A percentile compares a stretch with the other conserved stretches of the same genome.
These are phyloP conservation scores for Dunckerocampus dactyliophorus DNA, from an alignment of 2,113 vertebrate genomes.

Conservation along the genomic window DNA sequence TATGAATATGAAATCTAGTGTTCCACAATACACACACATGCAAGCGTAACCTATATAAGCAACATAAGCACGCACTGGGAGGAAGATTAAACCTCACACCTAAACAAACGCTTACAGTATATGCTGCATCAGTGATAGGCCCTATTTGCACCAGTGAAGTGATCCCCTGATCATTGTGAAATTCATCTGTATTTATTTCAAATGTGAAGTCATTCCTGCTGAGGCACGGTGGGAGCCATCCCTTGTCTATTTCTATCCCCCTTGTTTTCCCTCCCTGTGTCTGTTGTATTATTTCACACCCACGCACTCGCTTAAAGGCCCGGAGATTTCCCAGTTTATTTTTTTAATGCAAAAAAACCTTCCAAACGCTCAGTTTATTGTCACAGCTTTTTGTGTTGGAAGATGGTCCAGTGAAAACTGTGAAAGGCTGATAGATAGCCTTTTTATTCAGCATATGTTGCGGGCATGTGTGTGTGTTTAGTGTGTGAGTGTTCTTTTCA, in stretches of 20 bases:
- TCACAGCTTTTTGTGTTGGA: constrained; percentile 52
- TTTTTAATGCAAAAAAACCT: constrained; percentile 26
- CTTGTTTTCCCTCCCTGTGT: constrained; percentile 6
- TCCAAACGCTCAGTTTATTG: constrained; percentile 16
- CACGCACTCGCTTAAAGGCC: constrained; percentile 26
- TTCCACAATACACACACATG: not conserved
- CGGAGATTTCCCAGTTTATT: constrained; percentile 42
- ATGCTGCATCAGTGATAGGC: constrained; percentile 3
- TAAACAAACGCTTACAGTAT: constrained; percentile 2
- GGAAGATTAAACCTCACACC: constrained; percentile 33
- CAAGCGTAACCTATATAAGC: constrained; percentile 13
- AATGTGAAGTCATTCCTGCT: constrained; percentile 41
- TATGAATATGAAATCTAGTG: constrained; percentile 60
- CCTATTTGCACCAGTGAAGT: constrained; percentile 32
- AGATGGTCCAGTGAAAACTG: constrained; percentile 48
- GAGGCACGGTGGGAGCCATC: constrained; percentile 41
- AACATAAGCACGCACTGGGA: not conserved
- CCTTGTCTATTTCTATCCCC: constrained; percentile 23
- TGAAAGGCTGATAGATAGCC: constrained; percentile 41
- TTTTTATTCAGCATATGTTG: constrained; percentile 50
- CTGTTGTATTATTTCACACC: constrained; percentile 29
- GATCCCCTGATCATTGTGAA: constrained; percentile 39
- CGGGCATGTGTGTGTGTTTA: constrained; percentile 14
- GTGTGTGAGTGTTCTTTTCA: constrained; percentile 23
- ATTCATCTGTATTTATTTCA: constrained; percentile 30